Base-by-base conservation (phyloP, 2,888 invertebrate genomes). In the Capitulum mitella region DNA sequence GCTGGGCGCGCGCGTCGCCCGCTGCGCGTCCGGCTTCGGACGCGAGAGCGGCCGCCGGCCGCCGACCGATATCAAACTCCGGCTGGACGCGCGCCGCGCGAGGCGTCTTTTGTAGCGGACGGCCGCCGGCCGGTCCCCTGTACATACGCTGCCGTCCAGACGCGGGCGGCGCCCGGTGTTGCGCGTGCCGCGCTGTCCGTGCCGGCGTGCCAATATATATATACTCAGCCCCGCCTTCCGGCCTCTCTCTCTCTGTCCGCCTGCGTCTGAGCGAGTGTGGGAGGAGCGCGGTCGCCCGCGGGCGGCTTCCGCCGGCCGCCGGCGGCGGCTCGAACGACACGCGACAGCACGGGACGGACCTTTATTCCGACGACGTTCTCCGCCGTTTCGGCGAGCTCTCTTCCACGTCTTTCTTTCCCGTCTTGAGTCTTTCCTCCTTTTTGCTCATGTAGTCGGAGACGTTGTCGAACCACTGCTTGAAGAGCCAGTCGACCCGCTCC, bases 381-480 rank as follows among this genome's bases (percentile, higher is more conserved):
- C 16, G 26, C 16, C 26, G 37, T 22, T 70, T 70, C 26, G 70
- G 3, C 19, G 40, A 37, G 22, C 12, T 78, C 26, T 61, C 37
- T 46, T 79, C 29, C 48, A 32, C 34, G 19, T 16, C 48, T 37
- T 61, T 61, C 32, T 61, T 77, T 64, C 29, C 46, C 51, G 51
- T 40, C 80, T 80, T 46, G 51, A 81, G 82, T 79, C 82, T 82
- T 87, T 80, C 75, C 12, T 75, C 29, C 58, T 58, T 58, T 34
- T 43, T 77, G 48, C 70, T 54, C 29, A 40, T 29, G 70, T 70
- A 70, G 70, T 5, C 26, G 26, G 70, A 37, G 10, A 70, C 70
- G 40, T 70, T 70, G 70, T 70, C 70, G 70, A 70, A 70, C 70
- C 70, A 70, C 22, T 70, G 70, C n/a, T 70, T 70, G 70, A 70